Evolutionary conservation across 2,888 invertebrate genomes (phyloP).

Genomic region (Melitaea athalia): DNA sequence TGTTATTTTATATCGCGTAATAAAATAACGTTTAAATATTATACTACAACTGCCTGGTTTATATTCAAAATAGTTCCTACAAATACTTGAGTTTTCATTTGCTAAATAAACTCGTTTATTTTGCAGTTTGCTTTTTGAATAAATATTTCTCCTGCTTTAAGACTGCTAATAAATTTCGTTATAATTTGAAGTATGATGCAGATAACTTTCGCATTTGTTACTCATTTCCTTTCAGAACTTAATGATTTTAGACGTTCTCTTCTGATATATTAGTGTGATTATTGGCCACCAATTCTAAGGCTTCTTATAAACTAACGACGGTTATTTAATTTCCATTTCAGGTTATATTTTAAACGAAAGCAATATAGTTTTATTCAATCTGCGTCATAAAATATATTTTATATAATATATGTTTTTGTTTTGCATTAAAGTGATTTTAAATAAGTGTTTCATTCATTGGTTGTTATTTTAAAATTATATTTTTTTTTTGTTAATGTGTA

Average conservation of each 20-base stretch:
- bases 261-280: slow-evolving; percentile 74
- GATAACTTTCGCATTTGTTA: slow-evolving; percentile 46
- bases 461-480: no score
- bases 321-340: background rate
- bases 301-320: slow-evolving; percentile 28
- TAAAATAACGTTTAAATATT: slow-evolving; percentile 5
- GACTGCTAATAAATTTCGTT: slow-evolving; percentile 29
- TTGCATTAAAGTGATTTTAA: no score
- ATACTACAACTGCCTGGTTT: background rate
- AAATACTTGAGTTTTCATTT: slow-evolving; percentile 21
- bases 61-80: slow-evolving; percentile 6
- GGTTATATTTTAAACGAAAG: background rate
- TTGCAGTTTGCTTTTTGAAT: slow-evolving; percentile 26
- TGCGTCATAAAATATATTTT: no score
- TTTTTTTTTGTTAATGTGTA: no score
- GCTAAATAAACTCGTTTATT: slow-evolving; percentile 16
- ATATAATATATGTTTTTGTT: no score
- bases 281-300: slow-evolving; percentile 54
- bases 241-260: slow-evolving; percentile 60
- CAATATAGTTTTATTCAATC: no score
- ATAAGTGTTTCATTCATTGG: no score
- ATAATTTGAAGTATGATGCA: slow-evolving; percentile 31
- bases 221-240: slow-evolving; percentile 56
- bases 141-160: slow-evolving; percentile 30
- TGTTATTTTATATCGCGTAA: background rate